phyloP scores from a whole-genome alignment of 2,888 invertebrate species.

The Sacculina carcini region DNA sequence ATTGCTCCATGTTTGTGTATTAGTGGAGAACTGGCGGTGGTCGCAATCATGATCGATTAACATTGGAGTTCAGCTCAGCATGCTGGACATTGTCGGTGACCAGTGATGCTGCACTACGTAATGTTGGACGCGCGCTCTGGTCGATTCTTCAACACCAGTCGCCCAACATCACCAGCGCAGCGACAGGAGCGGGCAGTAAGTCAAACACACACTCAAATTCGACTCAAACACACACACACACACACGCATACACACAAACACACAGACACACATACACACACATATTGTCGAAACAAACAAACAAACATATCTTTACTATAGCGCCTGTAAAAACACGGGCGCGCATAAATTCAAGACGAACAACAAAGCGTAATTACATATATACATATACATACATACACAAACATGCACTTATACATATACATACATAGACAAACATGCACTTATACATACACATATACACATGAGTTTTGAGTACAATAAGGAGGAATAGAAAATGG shows the following conservation, averaged over 20 bases:
- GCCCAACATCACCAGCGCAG: conserved; percentile 22
- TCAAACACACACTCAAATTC: conserved; percentile 4
- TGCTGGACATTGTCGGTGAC: conserved; percentile 30
- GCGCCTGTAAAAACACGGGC: no score
- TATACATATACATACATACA: no score
- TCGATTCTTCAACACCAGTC: conserved; percentile 29
- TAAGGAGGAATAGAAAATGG: no score
- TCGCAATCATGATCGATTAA: conserved; percentile 30
- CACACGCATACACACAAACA: not conserved
- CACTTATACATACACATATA: no score
- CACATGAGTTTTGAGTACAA: no score
- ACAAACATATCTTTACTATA: no score
- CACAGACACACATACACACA: not conserved
- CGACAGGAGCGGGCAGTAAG: conserved; percentile 18
- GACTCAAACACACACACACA: not conserved
- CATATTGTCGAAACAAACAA: no score
- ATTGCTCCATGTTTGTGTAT: not conserved
- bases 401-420: no score
- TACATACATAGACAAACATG: no score
- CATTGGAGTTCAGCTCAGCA: conserved; percentile 31
- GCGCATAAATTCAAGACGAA: no score
- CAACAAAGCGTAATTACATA: no score
- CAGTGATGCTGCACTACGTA: conserved; percentile 30
- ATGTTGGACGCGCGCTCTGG: conserved; percentile 25
- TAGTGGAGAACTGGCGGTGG: conserved; percentile 35